Evolutionary conservation across 2,888 invertebrate genomes (phyloP), one percentile per base, ranked within the genome.

Genomic region (Melipona bicolor): DNA sequence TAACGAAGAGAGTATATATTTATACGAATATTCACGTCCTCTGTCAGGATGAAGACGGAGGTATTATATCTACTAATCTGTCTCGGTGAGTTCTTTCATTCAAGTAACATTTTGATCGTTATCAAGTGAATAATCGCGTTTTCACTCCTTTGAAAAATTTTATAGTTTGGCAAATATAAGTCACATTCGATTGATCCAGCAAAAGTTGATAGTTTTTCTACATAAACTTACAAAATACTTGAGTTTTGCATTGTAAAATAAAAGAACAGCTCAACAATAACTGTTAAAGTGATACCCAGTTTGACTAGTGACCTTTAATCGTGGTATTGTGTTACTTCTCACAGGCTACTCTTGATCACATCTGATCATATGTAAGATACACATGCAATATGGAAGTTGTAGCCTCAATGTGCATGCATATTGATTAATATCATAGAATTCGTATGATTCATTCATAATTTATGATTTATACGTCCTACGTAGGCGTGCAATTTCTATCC

Each of bases 41-140:
- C 87, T 86, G 86, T 84, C 91, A 91, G 74, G 85, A 94, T 94
- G 94, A 94, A 91, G 89, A 88, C 90, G 86, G 90, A 90, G 88
- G 87, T 91, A 27, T 82, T 94, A 84, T 92, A 91, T 86, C 89
- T 92, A 69, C 89, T 92, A 32, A 80, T 93, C 73, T 93, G 92
- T 74, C 83, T 93, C 77, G 93, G 94, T 94, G 83, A 94, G 93
- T 92, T 68, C 70, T 65, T 56, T 43, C 27, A 3, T 5, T 13
- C 0, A 15, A 32, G 0, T 17, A 27, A 49, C 21, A 32, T 49
- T 17, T 32, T 19, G 4, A 56, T 62, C 5, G 15, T 6, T 1
- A 1, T 43, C 19, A 21, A 36, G 19, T 0, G 27, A 36, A 9
- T 4, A 32, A n/a, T 19, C 19, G 27, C 11, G 11, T 32, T 17